These are phyloP conservation scores for Callyntrura sp. DNA, from an alignment of 2,888 invertebrate genomes.

Conservation along the genomic window DNA sequence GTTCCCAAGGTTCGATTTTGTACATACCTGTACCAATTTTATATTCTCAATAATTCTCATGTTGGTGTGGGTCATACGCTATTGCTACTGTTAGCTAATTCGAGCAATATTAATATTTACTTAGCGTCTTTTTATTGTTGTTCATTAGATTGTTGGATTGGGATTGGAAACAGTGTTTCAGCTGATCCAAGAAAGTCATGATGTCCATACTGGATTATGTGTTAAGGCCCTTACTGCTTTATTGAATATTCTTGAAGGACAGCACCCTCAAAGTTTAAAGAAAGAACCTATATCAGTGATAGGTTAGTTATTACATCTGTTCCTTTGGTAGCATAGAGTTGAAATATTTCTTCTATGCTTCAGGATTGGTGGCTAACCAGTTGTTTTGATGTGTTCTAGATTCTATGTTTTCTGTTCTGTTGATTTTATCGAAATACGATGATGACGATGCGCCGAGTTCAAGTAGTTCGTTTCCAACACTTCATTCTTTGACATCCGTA, in stretches of 20 bases:
- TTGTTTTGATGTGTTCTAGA: conserved; percentile 73
- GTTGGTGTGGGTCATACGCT: neutral
- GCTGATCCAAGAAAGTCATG: conserved; percentile 94
- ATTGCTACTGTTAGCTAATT: neutral
- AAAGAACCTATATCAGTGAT: conserved; percentile 92
- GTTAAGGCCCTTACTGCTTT: conserved; percentile 95
- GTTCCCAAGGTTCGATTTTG: conserved; percentile 80
- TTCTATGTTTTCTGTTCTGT: conserved; percentile 81
- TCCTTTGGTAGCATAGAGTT: neutral
- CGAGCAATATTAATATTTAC: neutral
- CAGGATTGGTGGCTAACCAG: neutral
- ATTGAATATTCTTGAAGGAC: conserved; percentile 96
- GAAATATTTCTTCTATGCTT: neutral
- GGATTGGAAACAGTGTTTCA: conserved; percentile 95
- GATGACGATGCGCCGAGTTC: conserved; percentile 82
- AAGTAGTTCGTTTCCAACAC: conserved; percentile 88
- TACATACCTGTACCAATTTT: neutral
- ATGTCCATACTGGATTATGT: conserved; percentile 93
- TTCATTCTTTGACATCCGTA: conserved; percentile 92
- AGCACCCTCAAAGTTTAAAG: conserved; percentile 93
- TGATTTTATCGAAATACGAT: conserved; percentile 81
- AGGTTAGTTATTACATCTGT: conserved; percentile 85
- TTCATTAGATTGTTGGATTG: conserved; percentile 90
- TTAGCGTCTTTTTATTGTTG: neutral
- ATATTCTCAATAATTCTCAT: too few relatives aligned